A percentile compares a stretch with the other conserved stretches of the same genome.
Conservation (phyloP, 2,888 invertebrate genomes). For the Rotaria macrura region DNA sequence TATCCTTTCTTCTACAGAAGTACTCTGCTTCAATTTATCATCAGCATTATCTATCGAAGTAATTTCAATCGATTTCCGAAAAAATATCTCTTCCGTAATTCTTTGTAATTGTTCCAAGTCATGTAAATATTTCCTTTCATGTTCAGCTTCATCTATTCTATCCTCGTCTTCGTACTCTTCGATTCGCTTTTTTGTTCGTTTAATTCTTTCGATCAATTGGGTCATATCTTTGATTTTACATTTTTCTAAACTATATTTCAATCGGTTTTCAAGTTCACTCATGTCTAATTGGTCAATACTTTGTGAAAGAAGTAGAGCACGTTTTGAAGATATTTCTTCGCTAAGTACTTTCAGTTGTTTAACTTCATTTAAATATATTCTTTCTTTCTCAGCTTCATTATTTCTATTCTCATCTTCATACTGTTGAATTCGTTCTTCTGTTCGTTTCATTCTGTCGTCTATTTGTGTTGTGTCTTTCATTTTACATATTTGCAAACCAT, state of each 20-base stretch:
- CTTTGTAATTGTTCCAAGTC: background rate
- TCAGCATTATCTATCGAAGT: background rate
- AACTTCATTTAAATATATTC: background rate
- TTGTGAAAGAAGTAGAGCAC: background rate
- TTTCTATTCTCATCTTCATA: background rate
- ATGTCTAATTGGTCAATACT: background rate
- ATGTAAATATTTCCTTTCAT: background rate
- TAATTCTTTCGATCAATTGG: background rate
- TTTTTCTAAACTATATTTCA: background rate
- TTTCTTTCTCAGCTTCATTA: slow-evolving; percentile 4
- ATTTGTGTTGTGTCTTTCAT: background rate
- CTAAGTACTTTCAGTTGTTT: background rate
- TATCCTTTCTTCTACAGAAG: no score
- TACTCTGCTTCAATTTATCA: background rate
- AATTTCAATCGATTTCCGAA: background rate
- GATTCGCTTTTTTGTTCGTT: background rate
- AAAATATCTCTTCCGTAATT: background rate
- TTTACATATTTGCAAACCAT: background rate
- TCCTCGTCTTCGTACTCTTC: background rate
- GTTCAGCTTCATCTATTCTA: background rate
- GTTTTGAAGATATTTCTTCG: background rate
- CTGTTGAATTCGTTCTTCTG: background rate
- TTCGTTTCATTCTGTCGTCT: background rate
- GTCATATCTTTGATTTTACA: background rate
- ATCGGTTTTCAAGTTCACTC: background rate